Conservation (phyloP, 2,888 invertebrate species). For the Drosophila mercatorum region DNA sequence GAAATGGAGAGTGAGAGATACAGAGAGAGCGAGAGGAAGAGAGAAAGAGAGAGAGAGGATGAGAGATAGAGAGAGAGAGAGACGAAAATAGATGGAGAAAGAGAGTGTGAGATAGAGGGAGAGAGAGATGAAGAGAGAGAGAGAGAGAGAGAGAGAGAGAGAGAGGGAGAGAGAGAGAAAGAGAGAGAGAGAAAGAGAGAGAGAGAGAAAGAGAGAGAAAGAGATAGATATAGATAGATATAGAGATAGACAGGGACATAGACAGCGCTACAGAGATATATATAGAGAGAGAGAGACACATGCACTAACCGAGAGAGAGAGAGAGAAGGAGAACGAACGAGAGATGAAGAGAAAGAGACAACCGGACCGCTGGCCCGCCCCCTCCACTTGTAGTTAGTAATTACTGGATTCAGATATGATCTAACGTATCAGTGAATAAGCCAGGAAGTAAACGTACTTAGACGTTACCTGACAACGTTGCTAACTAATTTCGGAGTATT, state of each 20-base stretch:
- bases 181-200: not conserved
- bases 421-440: not conserved
- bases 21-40: not conserved
- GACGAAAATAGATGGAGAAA: too few relatives aligned
- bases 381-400: too few relatives aligned
- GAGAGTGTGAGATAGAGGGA: not conserved
- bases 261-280: too few relatives aligned
- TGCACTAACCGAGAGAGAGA: not conserved
- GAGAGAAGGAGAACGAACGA: too few relatives aligned
- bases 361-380: too few relatives aligned
- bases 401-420: slow-evolving; percentile 1
- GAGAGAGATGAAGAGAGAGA: not conserved
- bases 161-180: not conserved
- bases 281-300: not conserved
- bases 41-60: not conserved
- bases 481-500: slow-evolving; percentile 21
- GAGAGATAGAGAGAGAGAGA: not conserved
- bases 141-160: not conserved
- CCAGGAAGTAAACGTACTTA: slow-evolving; percentile 21
- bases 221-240: not conserved
- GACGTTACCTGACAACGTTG: not conserved
- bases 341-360: not conserved
- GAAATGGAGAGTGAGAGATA: not conserved
- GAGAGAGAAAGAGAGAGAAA: not conserved
- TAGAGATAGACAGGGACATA: not conserved